Evolutionary conservation across 2,888 invertebrate genomes (phyloP), one percentile per base, ranked within the genome.

Genomic region (Maniola hyperantus): DNA sequence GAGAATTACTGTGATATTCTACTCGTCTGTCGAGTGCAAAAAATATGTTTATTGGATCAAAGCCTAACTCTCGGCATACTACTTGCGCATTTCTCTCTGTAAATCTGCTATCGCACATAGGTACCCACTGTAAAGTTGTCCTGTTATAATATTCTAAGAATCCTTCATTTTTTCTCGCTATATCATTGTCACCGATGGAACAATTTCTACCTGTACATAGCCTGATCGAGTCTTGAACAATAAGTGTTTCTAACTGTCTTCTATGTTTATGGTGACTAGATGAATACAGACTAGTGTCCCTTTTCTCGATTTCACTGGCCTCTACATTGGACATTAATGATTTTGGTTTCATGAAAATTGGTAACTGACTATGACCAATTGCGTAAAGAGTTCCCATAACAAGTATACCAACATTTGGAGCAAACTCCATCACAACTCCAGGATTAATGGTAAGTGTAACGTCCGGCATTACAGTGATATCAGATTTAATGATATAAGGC

Each of bases 81-180:
- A 99, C 99, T 93, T 98, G 97, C 5, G 98, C 99, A 82, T 99
- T 99, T 77, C 99, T 94, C 83, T 99, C 98, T 0, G 99, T 99
- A 83, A 99, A 99, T 68, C 98, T 94, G 54, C 94, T 94, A 85
- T 99, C 99, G 86, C 99, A 99, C 89, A 99, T 95, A 0, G 99
- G 98, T 44, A 99, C 97, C 98, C 99, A 99, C 80, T 99, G 99
- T 18, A 97, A 92, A 0, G 99, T 98, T 1, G 99, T 99, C 74
- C 94, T 94, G 80, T 99, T 99, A 83, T 97, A 99, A 81, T 98
- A 97, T 89, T 99, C 98, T 68, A 99, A 85, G 79, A 99, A 99
- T 6, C 99, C 99, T 93, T 96, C 95, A 76, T 94, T 94, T 1
- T 93, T 91, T 68, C 84, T 88, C 59, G 91, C 90, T 15, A 89